Evolutionary conservation across 2,113 vertebrate genomes (phyloP).

Genomic region (Micronycteris hirsuta): DNA sequence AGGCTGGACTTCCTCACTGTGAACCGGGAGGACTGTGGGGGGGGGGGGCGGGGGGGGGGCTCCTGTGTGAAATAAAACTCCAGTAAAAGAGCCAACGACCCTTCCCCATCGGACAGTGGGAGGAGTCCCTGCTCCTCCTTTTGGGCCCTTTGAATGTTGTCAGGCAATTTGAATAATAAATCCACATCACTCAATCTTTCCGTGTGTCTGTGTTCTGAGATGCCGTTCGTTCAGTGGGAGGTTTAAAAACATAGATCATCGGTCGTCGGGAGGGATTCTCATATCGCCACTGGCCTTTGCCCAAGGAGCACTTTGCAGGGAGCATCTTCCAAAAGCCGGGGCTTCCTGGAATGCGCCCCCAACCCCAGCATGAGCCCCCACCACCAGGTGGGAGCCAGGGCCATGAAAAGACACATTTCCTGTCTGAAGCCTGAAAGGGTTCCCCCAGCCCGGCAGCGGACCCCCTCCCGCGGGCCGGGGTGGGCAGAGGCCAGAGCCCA

Average conservation of each 20-base stretch:
- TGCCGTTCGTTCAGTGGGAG: neutral
- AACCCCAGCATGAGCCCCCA: neutral
- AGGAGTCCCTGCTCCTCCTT: neutral
- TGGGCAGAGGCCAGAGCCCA: neutral
- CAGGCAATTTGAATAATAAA: slow-evolving; percentile 53
- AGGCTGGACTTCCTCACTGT: neutral
- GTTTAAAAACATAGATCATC: neutral
- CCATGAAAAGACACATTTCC: neutral
- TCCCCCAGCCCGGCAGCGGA: neutral
- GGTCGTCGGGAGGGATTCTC: neutral
- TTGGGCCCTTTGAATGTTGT: neutral
- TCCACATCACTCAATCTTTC: neutral
- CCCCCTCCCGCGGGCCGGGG: no score
- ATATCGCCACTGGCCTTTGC: neutral
- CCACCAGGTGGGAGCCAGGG: neutral
- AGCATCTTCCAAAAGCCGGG: neutral
- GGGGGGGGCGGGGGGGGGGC: rapidly evolving
- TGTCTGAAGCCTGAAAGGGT: neutral
- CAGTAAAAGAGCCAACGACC: rapidly evolving
- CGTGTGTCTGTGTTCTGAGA: neutral
- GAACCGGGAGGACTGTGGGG: neutral
- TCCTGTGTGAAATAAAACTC: rapidly evolving
- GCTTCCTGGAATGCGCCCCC: neutral
- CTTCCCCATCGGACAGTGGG: neutral
- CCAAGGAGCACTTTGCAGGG: neutral